These are phyloP conservation scores for Leptinotarsa peninsularis DNA, from an alignment of 2,888 invertebrate genomes.

Conservation along the genomic window DNA sequence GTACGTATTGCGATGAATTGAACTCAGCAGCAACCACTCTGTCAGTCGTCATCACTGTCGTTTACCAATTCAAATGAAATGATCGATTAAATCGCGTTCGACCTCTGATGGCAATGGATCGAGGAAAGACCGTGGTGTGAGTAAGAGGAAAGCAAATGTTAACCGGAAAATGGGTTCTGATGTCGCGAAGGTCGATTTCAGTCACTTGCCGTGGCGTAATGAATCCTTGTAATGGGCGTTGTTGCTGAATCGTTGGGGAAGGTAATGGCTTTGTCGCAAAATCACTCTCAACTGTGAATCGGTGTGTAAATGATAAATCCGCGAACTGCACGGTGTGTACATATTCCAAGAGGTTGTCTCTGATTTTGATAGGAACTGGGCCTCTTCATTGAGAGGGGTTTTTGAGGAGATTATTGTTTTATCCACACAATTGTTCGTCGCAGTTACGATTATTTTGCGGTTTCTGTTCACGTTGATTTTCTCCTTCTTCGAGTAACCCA, in stretches of 20 bases:
- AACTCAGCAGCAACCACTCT: background rate
- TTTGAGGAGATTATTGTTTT: no score
- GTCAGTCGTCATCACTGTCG: background rate
- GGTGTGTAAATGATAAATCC: conserved; percentile 5
- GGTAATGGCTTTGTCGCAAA: conserved; percentile 17
- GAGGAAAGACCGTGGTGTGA: conserved; percentile 2
- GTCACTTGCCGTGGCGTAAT: conserved; percentile 4
- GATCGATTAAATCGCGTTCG: conserved; percentile 1
- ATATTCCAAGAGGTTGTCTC: background rate
- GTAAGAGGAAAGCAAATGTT: conserved; percentile 3
- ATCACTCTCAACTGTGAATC: conserved; percentile 16
- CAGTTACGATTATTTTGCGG: no score
- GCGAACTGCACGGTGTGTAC: background rate
- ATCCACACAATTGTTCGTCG: no score
- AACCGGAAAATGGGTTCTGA: conserved; percentile 2
- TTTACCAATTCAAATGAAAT: conserved; percentile 5
- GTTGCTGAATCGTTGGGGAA: conserved; percentile 14
- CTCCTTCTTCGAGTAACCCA: no score
- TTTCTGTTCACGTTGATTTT: no score
- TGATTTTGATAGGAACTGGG: no score
- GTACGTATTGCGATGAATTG: no score
- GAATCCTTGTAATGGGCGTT: conserved; percentile 19
- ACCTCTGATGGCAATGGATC: conserved; percentile 3
- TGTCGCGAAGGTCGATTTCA: conserved; percentile 16
- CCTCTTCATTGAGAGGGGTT: no score